These are phyloP conservation scores for Schlechtendalia chinensis DNA, from an alignment of 1,140 invertebrate species.

Conservation along the genomic window DNA sequence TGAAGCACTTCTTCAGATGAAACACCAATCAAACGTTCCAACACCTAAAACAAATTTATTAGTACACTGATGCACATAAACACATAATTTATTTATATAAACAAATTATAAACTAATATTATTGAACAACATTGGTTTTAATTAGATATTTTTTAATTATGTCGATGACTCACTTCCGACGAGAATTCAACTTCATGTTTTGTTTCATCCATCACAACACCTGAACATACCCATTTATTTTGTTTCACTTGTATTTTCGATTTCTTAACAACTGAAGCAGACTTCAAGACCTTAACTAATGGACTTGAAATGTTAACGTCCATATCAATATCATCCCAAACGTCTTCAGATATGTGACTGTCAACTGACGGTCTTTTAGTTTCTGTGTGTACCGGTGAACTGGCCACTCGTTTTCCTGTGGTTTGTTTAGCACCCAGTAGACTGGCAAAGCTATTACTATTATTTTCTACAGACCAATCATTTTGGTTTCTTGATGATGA, in stretches of 20 bases:
- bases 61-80: background rate
- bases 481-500: background rate
- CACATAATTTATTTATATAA: background rate
- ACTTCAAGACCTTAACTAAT: constrained; percentile 4
- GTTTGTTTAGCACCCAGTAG: background rate
- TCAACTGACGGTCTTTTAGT: constrained; percentile 26
- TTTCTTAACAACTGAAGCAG: background rate
- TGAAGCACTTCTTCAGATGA: constrained; percentile 13
- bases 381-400: constrained; percentile 16
- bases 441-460: no score
- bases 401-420: constrained; percentile 12
- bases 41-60: background rate
- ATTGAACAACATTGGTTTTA: background rate
- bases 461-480: background rate
- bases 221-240: constrained; percentile 42
- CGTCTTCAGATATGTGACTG: background rate
- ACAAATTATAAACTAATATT: no score
- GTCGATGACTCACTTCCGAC: constrained; percentile 14
- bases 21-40: constrained; percentile 39
- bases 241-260: constrained; percentile 49
- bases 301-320: constrained; percentile 10
- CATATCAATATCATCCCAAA: constrained; percentile 1
- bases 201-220: background rate
- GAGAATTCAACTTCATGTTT: constrained; percentile 27
- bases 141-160: background rate